Evolutionary conservation across 2,797 vertebrate species (phyloP).

Genomic region (Chromobotia macracanthus): DNA sequence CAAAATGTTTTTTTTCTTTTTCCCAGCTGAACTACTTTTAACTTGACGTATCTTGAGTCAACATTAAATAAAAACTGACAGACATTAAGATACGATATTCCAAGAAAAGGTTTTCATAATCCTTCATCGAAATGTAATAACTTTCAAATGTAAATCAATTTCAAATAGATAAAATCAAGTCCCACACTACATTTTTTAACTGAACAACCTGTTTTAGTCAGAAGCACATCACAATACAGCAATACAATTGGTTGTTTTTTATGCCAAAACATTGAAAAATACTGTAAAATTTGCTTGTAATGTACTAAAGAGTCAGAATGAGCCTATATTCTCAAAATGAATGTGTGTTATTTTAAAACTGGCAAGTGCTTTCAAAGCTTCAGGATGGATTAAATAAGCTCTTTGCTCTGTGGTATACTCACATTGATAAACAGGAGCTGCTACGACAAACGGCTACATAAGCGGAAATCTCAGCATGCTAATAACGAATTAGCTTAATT

Average conservation of each 20-base stretch:
- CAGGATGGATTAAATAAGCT: constrained; percentile 59
- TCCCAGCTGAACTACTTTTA: not conserved
- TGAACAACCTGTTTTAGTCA: constrained; percentile 37
- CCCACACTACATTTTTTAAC: not conserved
- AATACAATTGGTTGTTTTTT: no score
- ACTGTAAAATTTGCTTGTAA: not conserved
- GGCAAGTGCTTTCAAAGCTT: constrained; percentile 47
- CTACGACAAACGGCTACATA: constrained; percentile 20
- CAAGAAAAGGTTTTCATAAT: no score
- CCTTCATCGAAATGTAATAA: not conserved
- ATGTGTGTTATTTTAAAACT: constrained; percentile 60
- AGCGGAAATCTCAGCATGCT: constrained; percentile 2
- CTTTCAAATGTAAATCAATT: not conserved
- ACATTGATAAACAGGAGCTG: constrained; percentile 16
- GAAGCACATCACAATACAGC: not conserved
- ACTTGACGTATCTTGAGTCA: not conserved
- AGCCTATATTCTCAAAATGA: no score
- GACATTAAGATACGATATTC: no score
- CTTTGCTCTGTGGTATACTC: constrained; percentile 46
- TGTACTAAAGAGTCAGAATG: not conserved
- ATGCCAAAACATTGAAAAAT: constrained; percentile 6
- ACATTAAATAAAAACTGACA: not conserved
- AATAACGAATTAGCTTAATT: constrained; percentile 29
- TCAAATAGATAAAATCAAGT: not conserved
- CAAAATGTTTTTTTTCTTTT: no score